Evolutionary conservation across 2,888 invertebrate species (phyloP), one percentile per base, ranked within the genome.

Genomic region (Apamea anceps): DNA sequence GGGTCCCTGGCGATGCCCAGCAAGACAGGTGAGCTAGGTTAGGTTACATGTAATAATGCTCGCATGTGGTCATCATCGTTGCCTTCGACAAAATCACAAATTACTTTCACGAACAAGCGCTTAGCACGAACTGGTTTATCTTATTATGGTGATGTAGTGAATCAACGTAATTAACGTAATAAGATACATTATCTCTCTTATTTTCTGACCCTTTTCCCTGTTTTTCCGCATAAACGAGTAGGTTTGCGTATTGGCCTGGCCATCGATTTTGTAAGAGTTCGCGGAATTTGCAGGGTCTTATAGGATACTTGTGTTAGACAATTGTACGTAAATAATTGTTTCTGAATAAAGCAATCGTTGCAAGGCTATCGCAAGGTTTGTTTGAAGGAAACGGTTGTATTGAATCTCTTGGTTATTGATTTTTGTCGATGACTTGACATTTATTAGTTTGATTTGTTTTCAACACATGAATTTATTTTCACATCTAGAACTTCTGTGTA

Each of bases 261-360:
- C 67, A 79, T 81, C 74, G 88, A 89, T 87, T 79, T 57, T n/a
- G 72, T 60, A 21, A 10, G 57, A 51, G 72, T 87, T 88, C 88
- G 81, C 18, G 15, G 84, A 84, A 86, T 74, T 54, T 78, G 37
- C 13, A 65, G 68, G 60, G 74, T 25, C 60, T 54, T 74, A 75
- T 77, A 72, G 37, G 48, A 70, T 80, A 86, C 73, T 79, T 75
- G 67, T 76, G 54, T 66, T 48, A 32, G 71, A 76, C 76, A 66
- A 74, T 75, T 63, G 75, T 77, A 54, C 13, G 75, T 72, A 54
- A n/a, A 66, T 76, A 85, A 82, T 77, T 82, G 77, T 76, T 77
- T 82, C 72, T 68, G 76, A 65, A 65, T 85, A 86, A 63, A 72
- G 65, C 86, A 21, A 65, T 51, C 12, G 25, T 28, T 71, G 62